Conservation (phyloP, 2,113 vertebrate species). For the Mormyrus lacerda region DNA sequence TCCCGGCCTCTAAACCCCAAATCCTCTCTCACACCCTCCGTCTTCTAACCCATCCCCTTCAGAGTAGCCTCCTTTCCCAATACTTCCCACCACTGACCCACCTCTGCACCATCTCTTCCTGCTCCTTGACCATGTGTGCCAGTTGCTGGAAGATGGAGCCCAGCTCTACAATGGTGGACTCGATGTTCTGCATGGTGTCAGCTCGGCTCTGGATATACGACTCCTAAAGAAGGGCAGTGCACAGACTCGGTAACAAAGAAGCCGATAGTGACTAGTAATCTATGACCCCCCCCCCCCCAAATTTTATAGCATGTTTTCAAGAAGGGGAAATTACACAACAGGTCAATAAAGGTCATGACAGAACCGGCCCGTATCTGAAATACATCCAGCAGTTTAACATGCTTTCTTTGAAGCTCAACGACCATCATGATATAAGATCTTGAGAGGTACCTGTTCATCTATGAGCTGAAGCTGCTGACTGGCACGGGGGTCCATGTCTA, state of each 20-base stretch:
- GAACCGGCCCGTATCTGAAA: neutral
- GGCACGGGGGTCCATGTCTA: slow-evolving; percentile 74
- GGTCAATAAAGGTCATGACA: neutral
- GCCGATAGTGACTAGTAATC: neutral
- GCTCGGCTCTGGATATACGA: slow-evolving; percentile 70
- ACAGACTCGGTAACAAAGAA: neutral
- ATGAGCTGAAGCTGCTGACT: slow-evolving; percentile 84
- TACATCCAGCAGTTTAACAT: neutral
- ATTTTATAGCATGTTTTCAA: neutral
- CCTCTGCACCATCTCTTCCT: slow-evolving; percentile 74
- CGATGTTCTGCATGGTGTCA: slow-evolving; percentile 75
- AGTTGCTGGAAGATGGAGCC: slow-evolving; percentile 74
- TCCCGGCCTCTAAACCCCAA: neutral
- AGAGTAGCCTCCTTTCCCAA: neutral
- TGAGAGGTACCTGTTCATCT: slow-evolving; percentile 72
- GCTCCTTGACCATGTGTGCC: slow-evolving; percentile 76
- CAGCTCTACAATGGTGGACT: slow-evolving; percentile 73
- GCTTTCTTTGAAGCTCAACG: neutral
- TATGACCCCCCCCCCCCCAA: neutral
- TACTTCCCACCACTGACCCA: slow-evolving; percentile 23
- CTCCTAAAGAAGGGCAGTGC: slow-evolving; percentile 46
- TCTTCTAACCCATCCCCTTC: neutral
- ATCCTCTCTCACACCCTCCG: neutral
- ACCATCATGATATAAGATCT: neutral
- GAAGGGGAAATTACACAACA: neutral